Conservation (phyloP, 1,140 invertebrate genomes). For the Tribolium madens region DNA sequence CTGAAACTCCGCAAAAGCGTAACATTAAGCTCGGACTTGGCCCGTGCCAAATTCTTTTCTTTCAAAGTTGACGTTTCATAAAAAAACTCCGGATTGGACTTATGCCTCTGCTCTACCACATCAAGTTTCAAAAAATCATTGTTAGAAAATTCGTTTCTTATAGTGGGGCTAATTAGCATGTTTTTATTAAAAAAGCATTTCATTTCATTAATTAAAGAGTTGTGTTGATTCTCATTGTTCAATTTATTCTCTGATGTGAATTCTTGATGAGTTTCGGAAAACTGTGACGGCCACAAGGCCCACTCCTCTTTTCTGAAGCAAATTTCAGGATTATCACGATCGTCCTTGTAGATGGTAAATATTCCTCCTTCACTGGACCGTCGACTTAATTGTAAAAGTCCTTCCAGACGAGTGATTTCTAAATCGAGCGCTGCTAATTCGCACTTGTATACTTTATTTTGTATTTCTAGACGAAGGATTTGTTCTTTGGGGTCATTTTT, state of each 20-base stretch:
- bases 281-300: constrained; percentile 63
- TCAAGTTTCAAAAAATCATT: neutral
- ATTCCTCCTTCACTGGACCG: constrained; percentile 2
- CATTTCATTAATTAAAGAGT: neutral
- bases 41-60: neutral
- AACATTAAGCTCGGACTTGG: neutral
- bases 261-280: neutral
- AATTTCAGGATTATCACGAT: neutral
- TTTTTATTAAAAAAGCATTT: neutral
- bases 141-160: neutral
- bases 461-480: constrained; percentile 88
- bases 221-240: constrained; percentile 15
- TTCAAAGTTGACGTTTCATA: neutral
- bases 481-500: constrained; percentile 81
- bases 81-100: neutral
- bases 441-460: constrained; percentile 88
- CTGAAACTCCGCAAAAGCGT: neutral
- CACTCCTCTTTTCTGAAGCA: neutral
- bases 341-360: neutral
- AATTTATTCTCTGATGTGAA: constrained; percentile 53
- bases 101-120: neutral
- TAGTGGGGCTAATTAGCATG: neutral
- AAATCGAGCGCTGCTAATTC: constrained; percentile 85
- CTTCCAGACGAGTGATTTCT: constrained; percentile 82
- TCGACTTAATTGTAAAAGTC: constrained; percentile 43